Percentiles rank a stretch among this genome's conserved stretches.
These are phyloP conservation scores for Poeciliopsis paucimaculata DNA, from an alignment of 2,797 vertebrate species.

Conservation along the genomic window DNA sequence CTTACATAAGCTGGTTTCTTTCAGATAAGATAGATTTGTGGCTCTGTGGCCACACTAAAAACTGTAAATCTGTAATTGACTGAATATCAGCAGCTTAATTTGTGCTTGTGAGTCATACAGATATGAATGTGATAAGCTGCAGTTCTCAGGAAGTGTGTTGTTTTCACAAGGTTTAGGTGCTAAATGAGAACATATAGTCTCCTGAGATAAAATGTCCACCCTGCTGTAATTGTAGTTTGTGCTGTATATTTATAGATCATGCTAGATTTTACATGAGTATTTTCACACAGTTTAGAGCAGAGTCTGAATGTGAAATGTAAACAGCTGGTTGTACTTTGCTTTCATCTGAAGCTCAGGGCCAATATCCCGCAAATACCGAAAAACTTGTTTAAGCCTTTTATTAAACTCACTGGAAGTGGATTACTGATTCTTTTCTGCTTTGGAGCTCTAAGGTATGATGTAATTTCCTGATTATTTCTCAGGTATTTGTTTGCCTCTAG, in stretches of 20 bases:
- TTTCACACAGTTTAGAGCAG: constrained; percentile 35
- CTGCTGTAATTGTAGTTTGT: constrained; percentile 4
- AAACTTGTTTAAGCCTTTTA: constrained; percentile 34
- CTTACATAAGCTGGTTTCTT: constrained; percentile 41
- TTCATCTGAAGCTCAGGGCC: constrained; percentile 59
- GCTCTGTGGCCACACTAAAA: constrained; percentile 18
- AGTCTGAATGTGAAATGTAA: constrained; percentile 47
- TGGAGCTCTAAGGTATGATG: constrained; percentile 64
- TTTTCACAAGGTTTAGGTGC: constrained; percentile 48
- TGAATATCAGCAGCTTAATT: constrained; percentile 56
- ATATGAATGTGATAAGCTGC: constrained; percentile 59
- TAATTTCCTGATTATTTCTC: constrained; percentile 78
- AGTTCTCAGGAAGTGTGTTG: constrained; percentile 63
- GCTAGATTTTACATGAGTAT: constrained; percentile 19
- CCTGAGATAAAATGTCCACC: constrained; percentile 24
- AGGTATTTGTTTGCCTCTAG: constrained; percentile 73
- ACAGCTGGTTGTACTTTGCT: constrained; percentile 32
- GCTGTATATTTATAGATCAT: constrained; percentile 29
- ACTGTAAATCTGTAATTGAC: constrained; percentile 59
- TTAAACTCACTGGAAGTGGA: constrained; percentile 60
- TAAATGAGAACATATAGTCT: constrained; percentile 29
- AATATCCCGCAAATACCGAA: constrained; percentile 60
- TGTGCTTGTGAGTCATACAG: constrained; percentile 62
- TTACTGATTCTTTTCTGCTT: constrained; percentile 75
- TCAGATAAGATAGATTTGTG: constrained; percentile 42